Evolutionary conservation across 2,113 vertebrate species (phyloP).

Genomic region (Chelonoidis abingdonii): DNA sequence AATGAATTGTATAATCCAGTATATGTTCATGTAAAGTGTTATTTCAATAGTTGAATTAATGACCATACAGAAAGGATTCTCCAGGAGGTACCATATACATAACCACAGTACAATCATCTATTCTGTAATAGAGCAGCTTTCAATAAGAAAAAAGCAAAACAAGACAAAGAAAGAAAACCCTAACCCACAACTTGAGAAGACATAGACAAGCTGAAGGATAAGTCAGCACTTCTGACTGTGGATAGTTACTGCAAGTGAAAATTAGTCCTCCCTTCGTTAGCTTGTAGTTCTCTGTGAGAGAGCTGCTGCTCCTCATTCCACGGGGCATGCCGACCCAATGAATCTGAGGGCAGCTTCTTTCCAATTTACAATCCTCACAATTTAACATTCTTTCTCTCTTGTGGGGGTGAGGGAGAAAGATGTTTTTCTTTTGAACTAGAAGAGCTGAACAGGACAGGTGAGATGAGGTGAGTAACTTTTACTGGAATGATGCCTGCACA

Average conservation of each 20-base stretch:
- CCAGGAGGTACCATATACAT: conserved; percentile 58
- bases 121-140: conserved; percentile 59
- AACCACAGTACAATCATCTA: conserved; percentile 45
- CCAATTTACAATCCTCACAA: background rate
- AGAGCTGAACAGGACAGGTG: background rate
- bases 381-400: background rate
- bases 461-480: too few species aligned
- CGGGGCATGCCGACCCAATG: background rate
- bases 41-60: conserved; percentile 74
- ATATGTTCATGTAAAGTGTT: conserved; percentile 45
- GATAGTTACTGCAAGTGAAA: background rate
- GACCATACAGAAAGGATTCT: conserved; percentile 49
- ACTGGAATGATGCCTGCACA: too few species aligned
- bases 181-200: background rate
- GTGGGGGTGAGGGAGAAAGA: background rate
- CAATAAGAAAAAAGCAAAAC: background rate
- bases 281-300: background rate
- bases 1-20: background rate
- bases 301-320: background rate
- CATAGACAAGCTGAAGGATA: background rate
- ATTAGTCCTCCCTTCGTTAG: background rate
- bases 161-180: background rate
- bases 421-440: background rate
- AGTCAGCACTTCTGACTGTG: background rate
- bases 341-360: background rate